A percentile compares a stretch with the other conserved stretches of the same genome.
Evolutionary conservation across 2,797 vertebrate genomes (phyloP).

Genomic region (Clarias fuscus): DNA sequence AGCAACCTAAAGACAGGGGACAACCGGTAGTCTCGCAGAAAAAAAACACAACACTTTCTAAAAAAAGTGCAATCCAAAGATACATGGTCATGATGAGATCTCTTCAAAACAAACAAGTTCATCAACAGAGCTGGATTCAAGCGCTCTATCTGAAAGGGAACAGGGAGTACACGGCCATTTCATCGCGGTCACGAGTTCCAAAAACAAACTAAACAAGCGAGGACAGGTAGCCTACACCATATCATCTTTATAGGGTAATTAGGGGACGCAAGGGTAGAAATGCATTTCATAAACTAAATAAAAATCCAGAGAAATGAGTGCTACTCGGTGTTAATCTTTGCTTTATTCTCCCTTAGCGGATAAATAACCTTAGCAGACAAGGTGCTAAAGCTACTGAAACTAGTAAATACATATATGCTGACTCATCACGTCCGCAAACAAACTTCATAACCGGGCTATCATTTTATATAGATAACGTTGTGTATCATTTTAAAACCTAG

Average conservation of each 20-base stretch:
- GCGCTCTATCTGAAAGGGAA: neutral
- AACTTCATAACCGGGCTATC: neutral
- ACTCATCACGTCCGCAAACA: neutral
- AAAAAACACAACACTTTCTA: neutral
- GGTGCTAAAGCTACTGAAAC: neutral
- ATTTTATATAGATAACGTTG: no score
- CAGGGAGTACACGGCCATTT: constrained; percentile 25
- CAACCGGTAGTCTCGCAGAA: constrained; percentile 57
- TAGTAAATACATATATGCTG: neutral
- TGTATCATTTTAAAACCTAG: neutral
- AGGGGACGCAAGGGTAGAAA: neutral
- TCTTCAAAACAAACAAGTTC: neutral
- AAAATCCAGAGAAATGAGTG: neutral
- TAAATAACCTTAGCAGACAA: neutral
- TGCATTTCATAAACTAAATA: neutral
- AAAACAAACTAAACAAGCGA: neutral
- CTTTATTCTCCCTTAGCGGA: neutral
- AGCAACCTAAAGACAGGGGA: constrained; percentile 82
- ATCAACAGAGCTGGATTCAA: constrained; percentile 4
- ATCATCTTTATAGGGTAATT: neutral
- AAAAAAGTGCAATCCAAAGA: neutral
- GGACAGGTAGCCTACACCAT: neutral
- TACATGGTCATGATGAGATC: neutral
- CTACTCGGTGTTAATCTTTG: neutral
- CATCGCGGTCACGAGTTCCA: constrained; percentile 31